Conservation (phyloP, 2,888 invertebrate species). For the Choreutis nemorana region DNA sequence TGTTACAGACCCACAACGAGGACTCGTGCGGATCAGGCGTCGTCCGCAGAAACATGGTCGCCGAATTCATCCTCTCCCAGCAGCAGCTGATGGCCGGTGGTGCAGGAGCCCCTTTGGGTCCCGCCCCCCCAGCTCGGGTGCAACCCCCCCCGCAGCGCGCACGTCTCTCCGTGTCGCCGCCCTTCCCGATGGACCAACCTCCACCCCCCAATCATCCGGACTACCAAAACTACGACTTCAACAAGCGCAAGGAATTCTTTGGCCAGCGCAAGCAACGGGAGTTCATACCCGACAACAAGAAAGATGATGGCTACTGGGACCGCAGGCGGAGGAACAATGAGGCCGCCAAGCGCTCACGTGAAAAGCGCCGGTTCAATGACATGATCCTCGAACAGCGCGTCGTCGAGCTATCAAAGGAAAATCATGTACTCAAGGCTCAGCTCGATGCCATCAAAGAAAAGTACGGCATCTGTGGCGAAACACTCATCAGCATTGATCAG, state of each 20-base stretch:
- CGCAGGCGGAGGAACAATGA: slow-evolving; percentile 95
- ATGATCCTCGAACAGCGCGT: slow-evolving; percentile 96
- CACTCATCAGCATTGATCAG: slow-evolving; percentile 86
- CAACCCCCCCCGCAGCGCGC: slow-evolving; percentile 40
- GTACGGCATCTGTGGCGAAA: slow-evolving; percentile 89
- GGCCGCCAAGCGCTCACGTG: slow-evolving; percentile 95
- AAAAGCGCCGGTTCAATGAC: slow-evolving; percentile 95
- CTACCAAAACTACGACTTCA: slow-evolving; percentile 63
- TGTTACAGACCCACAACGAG: slow-evolving; percentile 58
- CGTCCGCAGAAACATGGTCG: slow-evolving; percentile 83
- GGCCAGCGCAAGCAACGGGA: slow-evolving; percentile 93
- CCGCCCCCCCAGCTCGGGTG: slow-evolving; percentile 38
- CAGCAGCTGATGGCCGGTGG: slow-evolving; percentile 56
- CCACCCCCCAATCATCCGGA: slow-evolving; percentile 32
- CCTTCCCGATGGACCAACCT: slow-evolving; percentile 56
- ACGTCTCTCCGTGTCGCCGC: slow-evolving; percentile 49
- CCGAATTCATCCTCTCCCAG: slow-evolving; percentile 83
- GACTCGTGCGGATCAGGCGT: slow-evolving; percentile 55
- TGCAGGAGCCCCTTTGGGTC: slow-evolving; percentile 41
- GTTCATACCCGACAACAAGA: slow-evolving; percentile 96
- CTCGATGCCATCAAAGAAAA: slow-evolving; percentile 92
- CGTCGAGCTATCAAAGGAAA: slow-evolving; percentile 93
- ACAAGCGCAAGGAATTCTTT: slow-evolving; percentile 84
- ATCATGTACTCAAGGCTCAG: slow-evolving; percentile 92
- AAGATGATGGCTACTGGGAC: slow-evolving; percentile 98